Evolutionary conservation across 1,140 invertebrate species (phyloP), one percentile per base, ranked within the genome.

Genomic region (Drosophila rhopaloa): DNA sequence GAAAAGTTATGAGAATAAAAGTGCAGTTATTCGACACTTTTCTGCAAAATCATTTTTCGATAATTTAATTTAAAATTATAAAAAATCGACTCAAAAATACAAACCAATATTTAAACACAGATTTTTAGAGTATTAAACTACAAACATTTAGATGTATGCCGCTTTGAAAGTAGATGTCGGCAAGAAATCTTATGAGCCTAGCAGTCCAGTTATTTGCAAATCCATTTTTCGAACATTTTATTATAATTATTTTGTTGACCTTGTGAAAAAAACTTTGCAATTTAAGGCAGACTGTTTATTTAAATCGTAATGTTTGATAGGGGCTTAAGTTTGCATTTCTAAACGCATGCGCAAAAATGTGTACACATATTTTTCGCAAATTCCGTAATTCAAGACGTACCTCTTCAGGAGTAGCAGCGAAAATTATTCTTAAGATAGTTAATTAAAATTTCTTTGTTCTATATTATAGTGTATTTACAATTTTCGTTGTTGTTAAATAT

Each of bases 331-430:
- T 16, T 7, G 46, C 32, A 5, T 11, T 51, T 27, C 19, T 6
- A n/a, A 51, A 41, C 46, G 59, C 65, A 53, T 44, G 65, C 65
- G 32, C 65, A 51, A 53, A 44, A 65, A 43, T 68, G 47, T 60
- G 13, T 68, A 68, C 65, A 51, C n/a, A 68, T 37, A 38, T 8
- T 44, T 63, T 44, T 38, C 10, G 19, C 47, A 53, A 44, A 29
- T 65, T 68, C 65, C n/a, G 1, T 38, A 65, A 50, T 68, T 40
- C 19, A 14, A 51, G 59, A 68, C 47, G 59, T 67, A 24, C 38
- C 38, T 19, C 27, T 24, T 10, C 11, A 44, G 29, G 32, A 50
- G 38, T 29, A 51, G 46, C 58, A 14, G 13, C 19, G 58, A 38
- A 51, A 50, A 60, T 43, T 50, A 61, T 35, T 41, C 8, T 35